These are phyloP conservation scores for Euzetes globulus DNA, from an alignment of 2,888 invertebrate species.

Conservation along the genomic window DNA sequence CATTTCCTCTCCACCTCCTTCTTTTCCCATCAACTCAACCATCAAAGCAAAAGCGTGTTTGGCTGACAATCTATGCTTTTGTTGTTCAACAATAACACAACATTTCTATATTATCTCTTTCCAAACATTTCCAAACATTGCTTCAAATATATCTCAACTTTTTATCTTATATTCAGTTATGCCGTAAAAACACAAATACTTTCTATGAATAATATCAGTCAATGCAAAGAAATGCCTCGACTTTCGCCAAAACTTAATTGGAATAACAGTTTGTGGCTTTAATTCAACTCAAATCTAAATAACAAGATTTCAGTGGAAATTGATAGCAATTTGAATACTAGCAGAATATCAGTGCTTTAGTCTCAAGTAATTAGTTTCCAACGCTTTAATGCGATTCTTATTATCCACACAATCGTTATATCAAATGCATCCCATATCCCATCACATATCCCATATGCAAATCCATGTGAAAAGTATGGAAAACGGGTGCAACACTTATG, in stretches of 20 bases:
- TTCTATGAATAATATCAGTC: background rate
- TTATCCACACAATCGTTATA: background rate
- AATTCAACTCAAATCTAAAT: background rate
- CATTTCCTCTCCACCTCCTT: conserved; percentile 29
- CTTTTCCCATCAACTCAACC: conserved; percentile 29
- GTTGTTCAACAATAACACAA: conserved; percentile 28
- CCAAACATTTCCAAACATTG: conserved; percentile 5
- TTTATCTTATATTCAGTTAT: conserved; percentile 12
- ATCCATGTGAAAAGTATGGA: background rate
- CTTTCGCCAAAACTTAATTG: background rate
- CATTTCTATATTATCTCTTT: conserved; percentile 20
- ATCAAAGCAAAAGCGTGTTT: conserved; percentile 21
- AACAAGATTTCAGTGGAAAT: background rate
- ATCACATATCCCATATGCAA: background rate
- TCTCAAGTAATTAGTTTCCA: background rate
- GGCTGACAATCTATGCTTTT: conserved; percentile 21
- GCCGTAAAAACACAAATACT: background rate
- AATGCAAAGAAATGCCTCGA: background rate
- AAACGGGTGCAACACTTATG: conserved; percentile 1
- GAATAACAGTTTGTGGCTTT: background rate
- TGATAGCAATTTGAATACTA: background rate
- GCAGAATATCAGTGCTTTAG: background rate
- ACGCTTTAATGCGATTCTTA: background rate
- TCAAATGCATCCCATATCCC: background rate
- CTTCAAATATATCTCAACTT: conserved; percentile 9